Evolutionary conservation across 2,888 invertebrate species (phyloP).

Genomic region (Sepiola atlantica): DNA sequence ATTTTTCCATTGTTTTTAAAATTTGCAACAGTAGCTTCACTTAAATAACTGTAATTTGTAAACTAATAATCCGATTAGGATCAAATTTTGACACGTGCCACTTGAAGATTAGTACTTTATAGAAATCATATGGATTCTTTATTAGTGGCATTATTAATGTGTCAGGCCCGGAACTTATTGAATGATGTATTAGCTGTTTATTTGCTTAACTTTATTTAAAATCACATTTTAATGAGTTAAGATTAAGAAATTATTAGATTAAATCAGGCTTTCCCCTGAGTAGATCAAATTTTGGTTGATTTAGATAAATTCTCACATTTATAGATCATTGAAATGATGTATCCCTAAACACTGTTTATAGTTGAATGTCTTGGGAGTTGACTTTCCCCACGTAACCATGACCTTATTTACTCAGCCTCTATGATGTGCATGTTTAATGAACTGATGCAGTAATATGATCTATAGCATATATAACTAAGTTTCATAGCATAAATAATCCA

Average conservation of each 20-base stretch:
- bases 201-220: background rate
- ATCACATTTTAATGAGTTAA: background rate
- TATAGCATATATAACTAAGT: conserved; percentile 8
- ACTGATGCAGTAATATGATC: conserved; percentile 32
- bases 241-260: background rate
- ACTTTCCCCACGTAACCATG: background rate
- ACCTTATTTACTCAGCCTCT: background rate
- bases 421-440: conserved; percentile 15
- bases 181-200: background rate
- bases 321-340: background rate
- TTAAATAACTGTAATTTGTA: no score
- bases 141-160: no score
- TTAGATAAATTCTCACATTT: background rate
- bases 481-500: conserved; percentile 32
- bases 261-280: background rate
- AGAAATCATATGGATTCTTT: no score
- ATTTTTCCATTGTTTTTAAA: no score
- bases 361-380: background rate
- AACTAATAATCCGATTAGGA: no score
- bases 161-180: no score
- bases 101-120: no score
- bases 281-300: background rate
- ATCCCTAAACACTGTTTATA: background rate
- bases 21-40: no score
- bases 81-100: no score